Base-by-base conservation (phyloP, 2,113 vertebrate species). In the Odocoileus virginianus region DNA sequence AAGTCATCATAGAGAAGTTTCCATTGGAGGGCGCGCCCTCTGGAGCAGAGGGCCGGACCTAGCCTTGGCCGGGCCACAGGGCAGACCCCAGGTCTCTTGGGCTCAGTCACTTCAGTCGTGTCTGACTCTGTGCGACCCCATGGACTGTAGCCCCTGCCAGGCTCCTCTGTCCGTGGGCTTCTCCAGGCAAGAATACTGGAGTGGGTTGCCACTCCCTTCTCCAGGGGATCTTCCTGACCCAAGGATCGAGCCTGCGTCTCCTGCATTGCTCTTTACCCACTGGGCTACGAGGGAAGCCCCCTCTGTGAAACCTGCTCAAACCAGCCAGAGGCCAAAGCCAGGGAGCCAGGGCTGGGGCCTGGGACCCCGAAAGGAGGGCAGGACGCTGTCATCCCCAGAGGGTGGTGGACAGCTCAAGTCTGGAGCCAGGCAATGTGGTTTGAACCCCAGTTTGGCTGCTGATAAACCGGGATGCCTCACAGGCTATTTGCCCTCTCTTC, bases 391-490 rank as follows among this genome's bases (percentile, higher is more conserved):
- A 2, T 81, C n/a, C 33, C 30, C 91, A 43, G 11, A 2, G 2
- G 6, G 45, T 15, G 16, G 43, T 64, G 40, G 43, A 17, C 8
- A 33, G 40, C 25, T 47, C 52, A 21, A 47, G 40, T 71, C 71
- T 25, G 23, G 55, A 84, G 28, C 36, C 23, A 25, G 54, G 15
- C 28, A 60, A 47, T 15, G 55, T 33, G 58, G 58, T 30, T 36
- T 19, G 19, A 82, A 71, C 47, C 61, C 28, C 36, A 33, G 74
- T 11, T 17, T 6, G 19, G 6, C 23, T 19, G 64, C 11, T 2
- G 12, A 67, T 19, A 43, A 79, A 10, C 58, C 5, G 1, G 7
- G 64, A 81, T 2, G 52, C 17, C 43, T 92, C 0, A 0, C 0
- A 2, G 10, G 7, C 58, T 6, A 0, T 43, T 6, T 21, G 58